Percentiles rank a stretch among this genome's conserved stretches.
Evolutionary conservation across 2,113 vertebrate species (phyloP).

Genomic region (Chionodraco myersi): DNA sequence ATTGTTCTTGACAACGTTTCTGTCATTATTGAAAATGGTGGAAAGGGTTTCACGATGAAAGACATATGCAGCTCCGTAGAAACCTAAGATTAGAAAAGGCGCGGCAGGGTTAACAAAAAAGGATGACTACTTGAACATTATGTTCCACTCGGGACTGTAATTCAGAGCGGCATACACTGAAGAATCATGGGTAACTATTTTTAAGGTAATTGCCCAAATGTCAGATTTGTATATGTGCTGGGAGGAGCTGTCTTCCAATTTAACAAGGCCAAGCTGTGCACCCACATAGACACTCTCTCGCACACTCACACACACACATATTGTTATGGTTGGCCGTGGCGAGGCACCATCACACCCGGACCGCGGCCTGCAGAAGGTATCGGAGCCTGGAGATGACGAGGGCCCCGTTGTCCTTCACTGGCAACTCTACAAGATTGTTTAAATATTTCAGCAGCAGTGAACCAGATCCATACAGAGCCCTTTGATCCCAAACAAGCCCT

Average conservation of each 20-base stretch:
- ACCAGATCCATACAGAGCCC: conserved; percentile 44
- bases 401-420: conserved; percentile 53
- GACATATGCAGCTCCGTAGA: conserved; percentile 6
- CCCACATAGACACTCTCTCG: not conserved
- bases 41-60: conserved; percentile 6
- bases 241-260: not conserved
- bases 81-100: conserved; percentile 38
- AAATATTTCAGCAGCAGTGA: conserved; percentile 77
- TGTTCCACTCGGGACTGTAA: conserved; percentile 48
- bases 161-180: conserved; percentile 35
- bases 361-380: conserved; percentile 35
- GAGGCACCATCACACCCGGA: conserved; percentile 17
- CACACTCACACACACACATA: not conserved
- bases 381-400: conserved; percentile 30
- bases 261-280: not conserved
- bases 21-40: conserved; percentile 26
- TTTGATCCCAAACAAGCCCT: conserved; percentile 39
- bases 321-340: too few species aligned
- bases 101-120: conserved; percentile 9
- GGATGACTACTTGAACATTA: conserved; percentile 33
- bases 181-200: conserved; percentile 51
- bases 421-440: conserved; percentile 64
- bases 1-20: conserved; percentile 8
- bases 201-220: conserved; percentile 39
- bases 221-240: conserved; percentile 25